These are phyloP conservation scores for Coptodon bakossiorum DNA, from an alignment of 2,113 vertebrate genomes.

Conservation along the genomic window DNA sequence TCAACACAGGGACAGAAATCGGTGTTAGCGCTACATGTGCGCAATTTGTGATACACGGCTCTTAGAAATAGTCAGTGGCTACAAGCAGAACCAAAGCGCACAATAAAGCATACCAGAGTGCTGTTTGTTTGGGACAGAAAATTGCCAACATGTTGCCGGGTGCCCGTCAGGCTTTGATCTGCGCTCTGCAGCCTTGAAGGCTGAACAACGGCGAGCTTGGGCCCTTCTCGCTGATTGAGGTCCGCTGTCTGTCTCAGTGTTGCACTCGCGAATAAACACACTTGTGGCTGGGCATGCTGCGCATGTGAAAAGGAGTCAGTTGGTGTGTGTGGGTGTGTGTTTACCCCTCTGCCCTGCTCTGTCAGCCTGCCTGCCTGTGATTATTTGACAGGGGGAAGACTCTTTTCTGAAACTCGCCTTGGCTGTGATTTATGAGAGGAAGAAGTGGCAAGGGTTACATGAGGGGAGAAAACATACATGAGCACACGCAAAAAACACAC, in stretches of 20 bases:
- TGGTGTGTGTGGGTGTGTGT: not conserved
- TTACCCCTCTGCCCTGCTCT: conserved; percentile 19
- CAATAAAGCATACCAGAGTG: conserved; percentile 42
- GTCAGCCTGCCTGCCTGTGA: conserved; percentile 24
- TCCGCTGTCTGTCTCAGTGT: conserved; percentile 45
- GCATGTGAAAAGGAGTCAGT: conserved; percentile 21
- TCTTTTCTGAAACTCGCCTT: conserved; percentile 29
- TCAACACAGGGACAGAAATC: not conserved
- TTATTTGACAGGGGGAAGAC: conserved; percentile 50
- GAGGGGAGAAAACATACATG: conserved; percentile 33
- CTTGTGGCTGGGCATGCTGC: not conserved
- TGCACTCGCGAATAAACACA: conserved; percentile 43
- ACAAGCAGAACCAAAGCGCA: conserved; percentile 5
- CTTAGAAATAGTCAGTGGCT: conserved; percentile 6
- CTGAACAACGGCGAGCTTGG: conserved; percentile 35
- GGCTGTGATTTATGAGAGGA: conserved; percentile 60
- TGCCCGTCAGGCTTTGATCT: conserved; percentile 60
- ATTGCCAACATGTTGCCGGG: conserved; percentile 49
- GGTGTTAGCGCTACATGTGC: not conserved
- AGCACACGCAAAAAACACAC: not conserved
- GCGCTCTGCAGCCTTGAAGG: conserved; percentile 24
- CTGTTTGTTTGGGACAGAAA: conserved; percentile 36
- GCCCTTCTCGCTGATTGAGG: conserved; percentile 30
- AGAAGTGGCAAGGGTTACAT: conserved; percentile 30
- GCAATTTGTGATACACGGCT: conserved; percentile 36